These are phyloP conservation scores for Heterodera carotae DNA, from an alignment of 1,140 invertebrate genomes.

Conservation along the genomic window DNA sequence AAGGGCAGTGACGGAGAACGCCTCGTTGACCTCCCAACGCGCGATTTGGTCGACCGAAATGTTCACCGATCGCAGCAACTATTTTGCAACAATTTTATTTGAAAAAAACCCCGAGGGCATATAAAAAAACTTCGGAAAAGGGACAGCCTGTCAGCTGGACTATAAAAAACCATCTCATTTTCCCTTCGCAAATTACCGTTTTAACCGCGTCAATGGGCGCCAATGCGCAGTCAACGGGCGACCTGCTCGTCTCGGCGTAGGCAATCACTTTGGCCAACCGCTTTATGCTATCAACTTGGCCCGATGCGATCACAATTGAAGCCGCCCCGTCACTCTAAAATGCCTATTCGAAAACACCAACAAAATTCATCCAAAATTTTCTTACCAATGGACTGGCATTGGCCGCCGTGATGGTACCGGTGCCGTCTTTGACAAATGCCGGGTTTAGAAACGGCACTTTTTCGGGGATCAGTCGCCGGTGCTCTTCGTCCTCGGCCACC, in stretches of 20 bases:
- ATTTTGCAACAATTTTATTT: too few relatives aligned
- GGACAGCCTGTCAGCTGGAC: too few relatives aligned
- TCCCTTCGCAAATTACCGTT: conserved; percentile 4
- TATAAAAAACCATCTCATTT: too few relatives aligned
- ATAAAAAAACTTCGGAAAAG: too few relatives aligned
- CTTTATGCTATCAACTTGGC: conserved; percentile 70
- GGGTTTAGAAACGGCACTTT: conserved; percentile 72
- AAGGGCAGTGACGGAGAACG: conserved; percentile 90
- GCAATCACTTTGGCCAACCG: conserved; percentile 76
- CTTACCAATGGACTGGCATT: conserved; percentile 85
- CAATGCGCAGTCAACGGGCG: conserved; percentile 96
- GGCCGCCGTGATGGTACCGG: conserved; percentile 92
- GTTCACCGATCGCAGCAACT: conserved; percentile 78
- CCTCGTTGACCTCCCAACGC: conserved; percentile 98
- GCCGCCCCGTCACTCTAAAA: conserved; percentile 86
- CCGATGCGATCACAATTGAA: conserved; percentile 82
- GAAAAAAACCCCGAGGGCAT: too few relatives aligned
- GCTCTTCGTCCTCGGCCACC: conserved; percentile 87
- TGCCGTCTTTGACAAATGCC: conserved; percentile 61
- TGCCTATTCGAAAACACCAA: not conserved
- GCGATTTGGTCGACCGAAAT: conserved; percentile 83
- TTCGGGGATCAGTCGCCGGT: conserved; percentile 70
- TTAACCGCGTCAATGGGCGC: conserved; percentile 74
- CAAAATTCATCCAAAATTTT: not conserved
- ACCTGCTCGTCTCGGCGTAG: conserved; percentile 90